Conservation (phyloP, 2,797 vertebrate species). For the Ctenopoma multispine region DNA sequence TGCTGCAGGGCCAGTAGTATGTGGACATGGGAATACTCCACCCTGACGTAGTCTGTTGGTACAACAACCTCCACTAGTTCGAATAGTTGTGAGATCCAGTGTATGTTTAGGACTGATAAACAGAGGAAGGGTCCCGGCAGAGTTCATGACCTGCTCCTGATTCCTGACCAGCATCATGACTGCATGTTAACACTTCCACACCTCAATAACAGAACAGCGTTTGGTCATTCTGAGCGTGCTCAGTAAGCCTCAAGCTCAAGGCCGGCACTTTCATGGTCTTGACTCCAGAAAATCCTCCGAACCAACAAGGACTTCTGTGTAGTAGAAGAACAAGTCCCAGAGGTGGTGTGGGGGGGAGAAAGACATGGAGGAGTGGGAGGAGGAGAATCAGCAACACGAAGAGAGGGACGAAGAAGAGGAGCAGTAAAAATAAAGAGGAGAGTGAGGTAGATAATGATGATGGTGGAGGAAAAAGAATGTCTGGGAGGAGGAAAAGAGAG, state of each 20-base stretch:
- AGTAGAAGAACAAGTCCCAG: constrained; percentile 45
- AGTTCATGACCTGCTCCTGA: constrained; percentile 6
- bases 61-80: background rate
- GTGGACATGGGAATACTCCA: background rate
- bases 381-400: background rate
- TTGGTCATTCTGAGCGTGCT: constrained; percentile 59
- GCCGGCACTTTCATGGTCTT: constrained; percentile 58
- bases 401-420: no score
- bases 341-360: constrained; percentile 1
- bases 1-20: constrained; percentile 22
- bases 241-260: constrained; percentile 47
- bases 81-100: background rate
- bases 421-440: no score
- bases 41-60: background rate
- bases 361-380: background rate
- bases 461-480: background rate
- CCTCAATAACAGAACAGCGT: background rate
- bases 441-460: background rate
- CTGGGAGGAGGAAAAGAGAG: background rate
- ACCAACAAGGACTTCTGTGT: constrained; percentile 53
- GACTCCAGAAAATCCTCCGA: constrained; percentile 62
- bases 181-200: constrained; percentile 45
- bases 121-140: constrained; percentile 29
- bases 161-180: constrained; percentile 22
- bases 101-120: background rate